Evolutionary conservation across 2,797 vertebrate species (phyloP), one percentile per base, ranked within the genome.

Genomic region (Euthynnus affinis): DNA sequence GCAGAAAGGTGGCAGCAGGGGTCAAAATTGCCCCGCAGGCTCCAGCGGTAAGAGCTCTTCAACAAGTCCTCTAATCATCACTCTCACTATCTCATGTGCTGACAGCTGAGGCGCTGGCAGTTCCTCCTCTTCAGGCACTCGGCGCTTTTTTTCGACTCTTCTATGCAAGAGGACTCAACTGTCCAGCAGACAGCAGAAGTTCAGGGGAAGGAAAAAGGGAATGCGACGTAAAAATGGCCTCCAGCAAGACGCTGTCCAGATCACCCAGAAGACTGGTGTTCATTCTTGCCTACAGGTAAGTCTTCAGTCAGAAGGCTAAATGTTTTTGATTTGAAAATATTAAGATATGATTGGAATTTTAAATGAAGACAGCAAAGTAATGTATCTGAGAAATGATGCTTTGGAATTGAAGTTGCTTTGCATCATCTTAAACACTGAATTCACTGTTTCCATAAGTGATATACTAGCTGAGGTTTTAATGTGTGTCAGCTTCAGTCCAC

Each of bases 21-120:
- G 65, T 83, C 60, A 60, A 52, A 44, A 25, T 58, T 27, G 29
- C 51, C 32, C 65, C 6, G 55, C 61, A 66, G 66, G 59, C 62
- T 44, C 12, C 12, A 0, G n/a, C 18, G 0, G 37, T 22, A 55
- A 56, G 46, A 68, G 44, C 69, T 63, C 37, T 20, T 60, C 66
- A 71, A 25, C 27, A 14, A 7, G 48, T 23, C 52, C 52, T 60
- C 40, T 23, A 65, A 27, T 77, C 74, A 53, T 40, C 4, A 4
- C 48, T 37, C 22, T 52, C 2, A 1, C 58, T 5, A 8, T 62
- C 42, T 57, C 6, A 0, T 48, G 52, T 32, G 22, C 70, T 61
- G 70, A 51, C 65, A 56, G 74, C 74, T 49, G 65, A 13, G 40
- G 8, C 34, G 49, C 56, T 15, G 17, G 63, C 53, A 23, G 55